Percentiles rank a stretch among this genome's conserved stretches.
Conservation (phyloP, 2,888 invertebrate species). For the Podabrus alpinus region DNA sequence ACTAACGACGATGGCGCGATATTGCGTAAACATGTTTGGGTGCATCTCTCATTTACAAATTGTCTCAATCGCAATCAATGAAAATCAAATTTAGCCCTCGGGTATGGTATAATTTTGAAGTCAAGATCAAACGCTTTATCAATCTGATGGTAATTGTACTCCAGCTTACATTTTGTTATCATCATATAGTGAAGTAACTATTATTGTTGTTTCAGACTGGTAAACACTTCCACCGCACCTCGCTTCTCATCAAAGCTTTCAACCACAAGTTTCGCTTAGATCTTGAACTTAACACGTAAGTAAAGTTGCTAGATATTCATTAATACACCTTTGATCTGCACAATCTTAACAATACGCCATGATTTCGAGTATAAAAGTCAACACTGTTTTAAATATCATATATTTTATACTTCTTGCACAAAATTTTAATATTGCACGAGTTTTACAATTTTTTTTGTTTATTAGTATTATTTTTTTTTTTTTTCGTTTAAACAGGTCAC, state of each 20-base stretch:
- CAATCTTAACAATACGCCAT: neutral
- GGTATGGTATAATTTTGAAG: neutral
- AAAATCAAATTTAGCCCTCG: neutral
- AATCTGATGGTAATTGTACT: conserved; percentile 3
- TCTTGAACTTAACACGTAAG: conserved; percentile 95
- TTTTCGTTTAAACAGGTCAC: neutral
- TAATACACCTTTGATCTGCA: conserved; percentile 19
- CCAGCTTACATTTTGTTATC: conserved; percentile 18
- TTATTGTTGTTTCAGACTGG: conserved; percentile 75
- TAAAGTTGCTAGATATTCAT: conserved; percentile 48
- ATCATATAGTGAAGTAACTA: conserved; percentile 1
- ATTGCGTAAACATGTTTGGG: neutral
- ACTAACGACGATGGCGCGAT: neutral
- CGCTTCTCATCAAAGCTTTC: conserved; percentile 95
- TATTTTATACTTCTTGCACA: neutral
- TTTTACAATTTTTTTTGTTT: neutral
- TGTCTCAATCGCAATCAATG: neutral
- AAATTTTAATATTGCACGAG: neutral
- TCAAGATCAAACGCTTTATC: conserved; percentile 1
- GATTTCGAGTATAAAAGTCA: neutral
- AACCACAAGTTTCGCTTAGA: conserved; percentile 95
- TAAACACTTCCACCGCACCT: conserved; percentile 92
- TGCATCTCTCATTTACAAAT: neutral
- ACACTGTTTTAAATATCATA: neutral
- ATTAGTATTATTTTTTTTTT: no score